Evolutionary conservation across 2,797 vertebrate genomes (phyloP), one percentile per base, ranked within the genome.

Genomic region (Protosalanx chinensis): DNA sequence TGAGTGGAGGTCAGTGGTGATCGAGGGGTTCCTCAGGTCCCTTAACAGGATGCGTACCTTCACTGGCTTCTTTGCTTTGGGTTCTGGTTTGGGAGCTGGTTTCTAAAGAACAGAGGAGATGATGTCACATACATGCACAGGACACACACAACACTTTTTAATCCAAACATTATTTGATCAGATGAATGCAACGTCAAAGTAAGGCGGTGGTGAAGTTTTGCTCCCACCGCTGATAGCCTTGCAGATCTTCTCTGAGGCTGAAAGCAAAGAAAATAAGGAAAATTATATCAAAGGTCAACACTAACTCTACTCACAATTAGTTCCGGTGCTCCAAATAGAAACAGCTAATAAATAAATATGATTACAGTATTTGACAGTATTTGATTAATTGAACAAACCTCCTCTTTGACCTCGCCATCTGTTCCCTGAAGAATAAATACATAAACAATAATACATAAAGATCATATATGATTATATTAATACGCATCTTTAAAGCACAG

Each of bases 161-260:
- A 53, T 53, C 1, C 13, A n/a, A 18, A 56, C 3, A n/a, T 5
- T n/a, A n/a, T n/a, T 56, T 56, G 51, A n/a, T 56, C 6, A 56
- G 51, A 4, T n/a, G 15, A 56, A 56, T 56, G 51, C n/a, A 5
- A 56, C 4, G 2, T n/a, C 16, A 56, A 56, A 56, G 49, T 18
- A 51, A 18, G 6, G 4, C 23, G 1, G 23, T 49, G 6, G 16
- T 32, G 37, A 16, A 30, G 16, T 49, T 8, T 60, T 20, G 53
- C 30, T 93, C 93, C 92, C 87, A 95, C 94, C 84, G 92, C 90
- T 5, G 91, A 94, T 83, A 95, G 83, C 83, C 93, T 93, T 57
- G 92, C 90, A 30, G 93, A 95, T 89, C 93, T 90, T 90, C 93
- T 94, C 86, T 93, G 93, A 83, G 93, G 93, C 94, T 95, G 10